phyloP scores from a whole-genome alignment of 2,888 invertebrate genomes.

The Apocheima hispidaria region DNA sequence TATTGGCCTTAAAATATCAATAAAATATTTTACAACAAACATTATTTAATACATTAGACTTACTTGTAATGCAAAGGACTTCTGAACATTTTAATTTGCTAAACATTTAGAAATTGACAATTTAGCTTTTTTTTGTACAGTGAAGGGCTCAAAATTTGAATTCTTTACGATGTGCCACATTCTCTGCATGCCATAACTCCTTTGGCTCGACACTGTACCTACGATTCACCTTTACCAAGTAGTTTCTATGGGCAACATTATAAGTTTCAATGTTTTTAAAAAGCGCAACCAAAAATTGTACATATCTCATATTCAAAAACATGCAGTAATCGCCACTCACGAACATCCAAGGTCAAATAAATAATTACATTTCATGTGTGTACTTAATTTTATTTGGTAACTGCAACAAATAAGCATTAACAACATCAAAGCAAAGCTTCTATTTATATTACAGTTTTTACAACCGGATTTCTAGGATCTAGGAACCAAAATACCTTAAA shows the following conservation, averaged over 20 bases:
- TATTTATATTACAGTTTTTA: slow-evolving; percentile 53
- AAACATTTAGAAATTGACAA: slow-evolving; percentile 84
- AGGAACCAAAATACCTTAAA: slow-evolving; percentile 41
- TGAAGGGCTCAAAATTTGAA: slow-evolving; percentile 23
- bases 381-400: slow-evolving; percentile 83
- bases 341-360: slow-evolving; percentile 49
- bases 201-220: slow-evolving; percentile 20
- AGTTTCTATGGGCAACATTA: slow-evolving; percentile 20
- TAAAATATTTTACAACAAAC: slow-evolving; percentile 83
- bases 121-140: slow-evolving; percentile 57
- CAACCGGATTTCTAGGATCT: slow-evolving; percentile 39
- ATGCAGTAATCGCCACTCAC: slow-evolving; percentile 8
- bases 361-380: slow-evolving; percentile 59
- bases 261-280: slow-evolving; percentile 6
- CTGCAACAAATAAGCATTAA: slow-evolving; percentile 75
- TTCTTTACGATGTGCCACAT: background rate
- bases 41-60: slow-evolving; percentile 71
- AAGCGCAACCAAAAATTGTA: slow-evolving; percentile 32
- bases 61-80: slow-evolving; percentile 75
- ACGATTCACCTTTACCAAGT: slow-evolving; percentile 24
- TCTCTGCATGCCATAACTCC: background rate
- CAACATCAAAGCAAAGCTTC: slow-evolving; percentile 63
- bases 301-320: slow-evolving; percentile 12
- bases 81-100: slow-evolving; percentile 70
- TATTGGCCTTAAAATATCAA: slow-evolving; percentile 83